Evolutionary conservation across 1,140 invertebrate genomes (phyloP).

Genomic region (Anthonomus grandis): DNA sequence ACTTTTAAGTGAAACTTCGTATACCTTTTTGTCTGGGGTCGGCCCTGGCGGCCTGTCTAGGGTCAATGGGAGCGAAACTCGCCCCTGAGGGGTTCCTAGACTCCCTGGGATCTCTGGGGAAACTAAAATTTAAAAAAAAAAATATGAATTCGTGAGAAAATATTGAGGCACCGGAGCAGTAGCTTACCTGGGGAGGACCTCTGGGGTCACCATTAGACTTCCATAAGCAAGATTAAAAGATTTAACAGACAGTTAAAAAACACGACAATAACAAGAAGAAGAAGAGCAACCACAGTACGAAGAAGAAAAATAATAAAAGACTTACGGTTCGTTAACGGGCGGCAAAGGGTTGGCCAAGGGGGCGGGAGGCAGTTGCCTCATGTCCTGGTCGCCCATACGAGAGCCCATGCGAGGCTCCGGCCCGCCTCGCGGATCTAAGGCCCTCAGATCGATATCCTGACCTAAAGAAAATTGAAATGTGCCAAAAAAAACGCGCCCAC

Average conservation of each 20-base stretch:
- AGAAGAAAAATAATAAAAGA: too few relatives aligned
- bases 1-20: constrained; percentile 36
- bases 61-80: constrained; percentile 56
- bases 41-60: constrained; percentile 58
- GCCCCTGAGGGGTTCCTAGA: constrained; percentile 21
- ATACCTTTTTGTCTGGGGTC: constrained; percentile 62
- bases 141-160: not conserved
- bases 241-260: too few relatives aligned
- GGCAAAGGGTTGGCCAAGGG: constrained; percentile 56
- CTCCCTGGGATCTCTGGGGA: constrained; percentile 53
- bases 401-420: constrained; percentile 41
- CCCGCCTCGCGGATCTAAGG: constrained; percentile 54
- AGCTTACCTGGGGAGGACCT: too few relatives aligned
- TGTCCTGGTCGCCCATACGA: constrained; percentile 59
- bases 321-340: constrained; percentile 49
- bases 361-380: constrained; percentile 54
- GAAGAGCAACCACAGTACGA: too few relatives aligned
- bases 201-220: too few relatives aligned
- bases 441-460: constrained; percentile 61
- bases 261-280: too few relatives aligned
- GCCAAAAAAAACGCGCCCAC: not conserved
- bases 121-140: constrained; percentile 43
- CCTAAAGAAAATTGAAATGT: constrained; percentile 38
- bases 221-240: too few relatives aligned
- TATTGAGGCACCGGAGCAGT: too few relatives aligned